Evolutionary conservation across 2,113 vertebrate genomes (phyloP), one percentile per base, ranked within the genome.

Genomic region (Oenanthe oenanthe): DNA sequence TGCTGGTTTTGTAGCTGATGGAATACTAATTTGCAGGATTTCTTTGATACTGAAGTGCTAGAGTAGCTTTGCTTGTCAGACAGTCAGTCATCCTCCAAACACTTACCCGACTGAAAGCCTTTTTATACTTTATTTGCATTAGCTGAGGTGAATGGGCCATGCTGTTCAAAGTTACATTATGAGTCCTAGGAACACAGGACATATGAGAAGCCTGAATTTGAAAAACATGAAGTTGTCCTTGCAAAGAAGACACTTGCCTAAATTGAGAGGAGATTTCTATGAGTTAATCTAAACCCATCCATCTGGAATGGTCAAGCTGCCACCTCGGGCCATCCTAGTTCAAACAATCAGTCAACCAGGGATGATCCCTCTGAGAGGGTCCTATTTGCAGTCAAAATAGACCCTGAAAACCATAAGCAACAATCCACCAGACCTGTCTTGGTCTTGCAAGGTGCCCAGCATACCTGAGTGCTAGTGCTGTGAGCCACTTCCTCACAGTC

Each of bases 11-110:
- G 75, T 77, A 89, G 72, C 28, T 92, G 95, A 97, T 70, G 73
- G 68, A 95, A 95, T 83, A 93, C 80, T 97, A 81, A 91, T 96
- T 96, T 96, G 76, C 77, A 97, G 57, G 36, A 96, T 92, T 97
- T 97, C 67, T 93, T 97, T 96, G 82, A 91, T 89, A 89, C 42
- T 83, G 43, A 86, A 95, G 84, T 88, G 45, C 47, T 73, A 91
- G 92, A 95, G 83, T 73, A 88, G 79, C 24, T 95, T 24, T 61
- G 40, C 72, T 90, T 24, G 12, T 63, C 79, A 85, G 78, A 94
- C 62, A 95, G 43, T 75, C 73, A 91, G 79, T 95, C 57, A 91
- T 95, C 42, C 82, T 91, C 83, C 1, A 17, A 76, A 89, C 34
- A 86, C 67, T 92, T 68, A 62, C 66, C 83, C 43, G 88, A 89